Evolutionary conservation across 2,113 vertebrate genomes (phyloP).

Genomic region (Sinocyclocheilus maitianheensis): DNA sequence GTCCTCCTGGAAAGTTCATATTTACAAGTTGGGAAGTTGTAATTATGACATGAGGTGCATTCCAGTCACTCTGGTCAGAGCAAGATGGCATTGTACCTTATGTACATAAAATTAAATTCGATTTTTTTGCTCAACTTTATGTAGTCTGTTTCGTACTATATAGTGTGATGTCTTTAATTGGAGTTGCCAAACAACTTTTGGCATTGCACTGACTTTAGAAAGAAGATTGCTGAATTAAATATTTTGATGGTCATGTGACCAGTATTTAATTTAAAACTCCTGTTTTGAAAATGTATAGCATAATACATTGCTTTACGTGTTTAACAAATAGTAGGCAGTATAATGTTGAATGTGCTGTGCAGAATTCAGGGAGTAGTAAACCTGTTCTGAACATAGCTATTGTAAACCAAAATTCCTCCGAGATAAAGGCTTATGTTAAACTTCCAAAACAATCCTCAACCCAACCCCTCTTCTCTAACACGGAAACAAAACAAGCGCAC

Average conservation of each 20-base stretch:
- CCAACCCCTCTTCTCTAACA: neutral
- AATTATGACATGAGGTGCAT: too few species aligned
- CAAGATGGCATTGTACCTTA: too few species aligned
- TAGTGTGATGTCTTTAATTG: neutral
- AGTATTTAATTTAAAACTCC: neutral
- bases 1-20: too few species aligned
- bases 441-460: neutral
- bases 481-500: constrained; percentile 6
- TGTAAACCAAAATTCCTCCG: neutral
- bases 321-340: neutral
- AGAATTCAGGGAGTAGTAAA: neutral
- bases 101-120: too few species aligned
- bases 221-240: neutral
- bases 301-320: neutral
- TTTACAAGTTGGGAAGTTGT: too few species aligned
- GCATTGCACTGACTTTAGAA: neutral
- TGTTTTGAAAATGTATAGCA: neutral
- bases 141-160: neutral
- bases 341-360: neutral
- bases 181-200: neutral
- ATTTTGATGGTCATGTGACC: neutral
- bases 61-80: too few species aligned
- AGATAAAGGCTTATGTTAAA: constrained; percentile 10
- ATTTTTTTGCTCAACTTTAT: too few species aligned
- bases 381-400: neutral